Evolutionary conservation across 2,888 invertebrate species (phyloP).

Genomic region (Leucophora obtusa): DNA sequence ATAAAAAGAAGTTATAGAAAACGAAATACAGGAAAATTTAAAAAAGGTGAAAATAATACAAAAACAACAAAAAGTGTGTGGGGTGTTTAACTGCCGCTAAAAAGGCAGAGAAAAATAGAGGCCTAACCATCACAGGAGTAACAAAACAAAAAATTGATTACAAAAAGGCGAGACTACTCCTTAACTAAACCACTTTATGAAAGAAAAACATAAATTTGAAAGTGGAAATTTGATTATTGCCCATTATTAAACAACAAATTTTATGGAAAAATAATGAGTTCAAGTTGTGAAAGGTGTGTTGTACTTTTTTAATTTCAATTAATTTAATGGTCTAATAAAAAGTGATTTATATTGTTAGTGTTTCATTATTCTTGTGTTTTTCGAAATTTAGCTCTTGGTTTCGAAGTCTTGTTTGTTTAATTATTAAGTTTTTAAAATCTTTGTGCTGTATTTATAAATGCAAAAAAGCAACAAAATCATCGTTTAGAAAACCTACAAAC

Average conservation of each 20-base stretch:
- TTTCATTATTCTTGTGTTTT: slow-evolving; percentile 13
- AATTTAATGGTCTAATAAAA: slow-evolving; percentile 18
- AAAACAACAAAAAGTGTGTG: slow-evolving; percentile 61
- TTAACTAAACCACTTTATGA: neutral
- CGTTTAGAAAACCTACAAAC: neutral
- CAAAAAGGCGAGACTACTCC: slow-evolving; percentile 52
- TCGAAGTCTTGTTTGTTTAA: neutral
- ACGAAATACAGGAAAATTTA: slow-evolving; percentile 67
- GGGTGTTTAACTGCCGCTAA: slow-evolving; percentile 50
- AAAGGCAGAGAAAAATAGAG: slow-evolving; percentile 8
- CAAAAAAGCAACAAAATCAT: neutral
- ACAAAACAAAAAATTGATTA: slow-evolving; percentile 63
- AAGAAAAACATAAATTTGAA: neutral
- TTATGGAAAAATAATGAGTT: slow-evolving; percentile 71
- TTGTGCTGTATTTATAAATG: neutral
- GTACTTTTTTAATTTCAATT: slow-evolving; percentile 35
- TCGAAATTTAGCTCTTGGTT: neutral
- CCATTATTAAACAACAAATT: slow-evolving; percentile 6
- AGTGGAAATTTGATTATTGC: slow-evolving; percentile 27
- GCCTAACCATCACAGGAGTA: slow-evolving; percentile 49
- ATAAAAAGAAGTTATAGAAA: slow-evolving; percentile 57
- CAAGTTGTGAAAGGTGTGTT: slow-evolving; percentile 77
- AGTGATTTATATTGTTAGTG: slow-evolving; percentile 1
- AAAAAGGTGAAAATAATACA: slow-evolving; percentile 53
- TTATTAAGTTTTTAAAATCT: neutral